These are phyloP conservation scores for Trididemnum clinides DNA, from an alignment of 23 tunicate species.

Conservation along the genomic window DNA sequence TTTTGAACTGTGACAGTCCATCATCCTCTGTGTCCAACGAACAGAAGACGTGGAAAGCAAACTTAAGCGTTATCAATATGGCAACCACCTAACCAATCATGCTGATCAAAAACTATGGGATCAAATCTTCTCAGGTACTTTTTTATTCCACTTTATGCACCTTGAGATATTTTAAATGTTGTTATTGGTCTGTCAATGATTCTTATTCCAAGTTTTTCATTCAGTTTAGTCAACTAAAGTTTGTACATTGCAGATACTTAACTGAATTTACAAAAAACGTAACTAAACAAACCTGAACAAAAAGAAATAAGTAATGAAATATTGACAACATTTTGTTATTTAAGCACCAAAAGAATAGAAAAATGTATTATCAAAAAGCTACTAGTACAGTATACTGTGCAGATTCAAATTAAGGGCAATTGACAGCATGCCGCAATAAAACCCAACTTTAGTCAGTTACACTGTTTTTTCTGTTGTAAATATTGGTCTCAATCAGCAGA, in stretches of 20 bases:
- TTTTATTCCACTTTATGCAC: neutral
- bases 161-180: neutral
- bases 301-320: no score
- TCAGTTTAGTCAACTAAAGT: neutral
- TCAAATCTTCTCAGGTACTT: neutral
- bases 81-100: constrained; percentile 23
- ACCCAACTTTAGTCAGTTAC: no score
- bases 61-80: neutral
- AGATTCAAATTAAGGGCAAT: no score
- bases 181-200: neutral
- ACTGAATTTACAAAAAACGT: neutral
- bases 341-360: no score
- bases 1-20: neutral
- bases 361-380: no score
- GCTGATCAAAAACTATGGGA: neutral
- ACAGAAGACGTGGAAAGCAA: constrained; percentile 19
- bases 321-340: no score
- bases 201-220: neutral
- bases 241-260: neutral
- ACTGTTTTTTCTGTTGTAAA: no score
- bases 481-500: no score
- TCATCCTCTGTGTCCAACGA: no score
- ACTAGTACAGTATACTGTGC: no score
- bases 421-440: no score
- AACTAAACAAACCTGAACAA: neutral